Conservation (phyloP, 2,113 vertebrate genomes). For the Hymenochirus boettgeri region DNA sequence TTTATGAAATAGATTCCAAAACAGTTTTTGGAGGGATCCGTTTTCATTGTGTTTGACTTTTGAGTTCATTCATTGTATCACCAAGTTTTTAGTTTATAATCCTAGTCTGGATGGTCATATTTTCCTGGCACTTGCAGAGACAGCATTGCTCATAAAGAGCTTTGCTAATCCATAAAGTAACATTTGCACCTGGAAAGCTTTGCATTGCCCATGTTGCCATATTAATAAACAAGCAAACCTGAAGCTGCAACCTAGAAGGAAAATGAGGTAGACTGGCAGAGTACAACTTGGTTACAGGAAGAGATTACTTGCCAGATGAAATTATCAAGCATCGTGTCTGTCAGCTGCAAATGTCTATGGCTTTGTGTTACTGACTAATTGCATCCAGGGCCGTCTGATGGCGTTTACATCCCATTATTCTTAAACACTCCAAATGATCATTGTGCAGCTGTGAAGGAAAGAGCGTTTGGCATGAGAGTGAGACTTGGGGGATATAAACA, state of each 20-base stretch:
- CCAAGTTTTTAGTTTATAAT: no score
- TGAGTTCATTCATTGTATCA: no score
- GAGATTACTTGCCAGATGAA: constrained; percentile 25
- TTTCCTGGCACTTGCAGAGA: constrained; percentile 18
- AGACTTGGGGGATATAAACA: neutral
- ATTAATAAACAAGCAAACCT: constrained; percentile 17
- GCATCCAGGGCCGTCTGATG: constrained; percentile 18
- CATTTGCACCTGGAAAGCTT: constrained; percentile 21
- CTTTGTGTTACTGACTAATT: constrained; percentile 27
- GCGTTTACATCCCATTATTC: constrained; percentile 28
- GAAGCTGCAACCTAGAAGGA: constrained; percentile 3
- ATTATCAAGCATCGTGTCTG: constrained; percentile 14
- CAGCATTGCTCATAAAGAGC: neutral
- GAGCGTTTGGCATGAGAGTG: constrained; percentile 13
- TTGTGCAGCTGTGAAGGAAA: constrained; percentile 29
- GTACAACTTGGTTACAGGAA: constrained; percentile 8
- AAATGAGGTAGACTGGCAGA: constrained; percentile 26
- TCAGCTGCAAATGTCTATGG: constrained; percentile 34
- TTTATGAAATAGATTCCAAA: no score
- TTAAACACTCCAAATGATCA: constrained; percentile 12
- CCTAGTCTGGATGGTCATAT: neutral
- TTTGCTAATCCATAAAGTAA: constrained; percentile 6
- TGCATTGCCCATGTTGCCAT: constrained; percentile 5
- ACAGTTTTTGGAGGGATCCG: no score
- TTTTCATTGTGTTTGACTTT: no score